These are phyloP conservation scores for Branchinecta sandiegonensis DNA, from an alignment of 2,888 invertebrate genomes.

Conservation along the genomic window DNA sequence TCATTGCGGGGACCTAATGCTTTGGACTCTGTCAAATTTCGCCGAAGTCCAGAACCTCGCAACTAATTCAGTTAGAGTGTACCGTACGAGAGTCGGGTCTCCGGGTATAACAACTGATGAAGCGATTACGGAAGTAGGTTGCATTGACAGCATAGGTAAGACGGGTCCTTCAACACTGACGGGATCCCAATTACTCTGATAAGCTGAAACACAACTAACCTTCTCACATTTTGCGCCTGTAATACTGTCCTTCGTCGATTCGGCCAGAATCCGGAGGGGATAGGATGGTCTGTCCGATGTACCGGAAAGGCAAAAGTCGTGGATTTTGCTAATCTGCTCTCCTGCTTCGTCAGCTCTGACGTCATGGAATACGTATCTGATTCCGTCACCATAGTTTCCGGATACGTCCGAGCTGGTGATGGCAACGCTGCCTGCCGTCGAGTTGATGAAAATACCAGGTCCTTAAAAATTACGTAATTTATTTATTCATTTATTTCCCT, in stretches of 20 bases:
- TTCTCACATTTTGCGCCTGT: conserved; percentile 58
- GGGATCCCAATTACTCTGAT: too few species aligned
- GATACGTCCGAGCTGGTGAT: conserved; percentile 61
- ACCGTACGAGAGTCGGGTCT: too few species aligned
- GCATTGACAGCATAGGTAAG: too few species aligned
- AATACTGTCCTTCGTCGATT: conserved; percentile 58
- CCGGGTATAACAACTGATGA: too few species aligned
- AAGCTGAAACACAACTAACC: conserved; percentile 31
- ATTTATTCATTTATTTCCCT: too few species aligned
- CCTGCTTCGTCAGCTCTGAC: conserved; percentile 46
- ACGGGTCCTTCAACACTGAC: too few species aligned
- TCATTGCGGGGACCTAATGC: too few species aligned
- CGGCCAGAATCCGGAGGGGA: conserved; percentile 65
- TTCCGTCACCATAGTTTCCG: conserved; percentile 78
- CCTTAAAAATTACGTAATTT: conserved; percentile 39
- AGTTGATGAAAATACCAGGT: conserved; percentile 76
- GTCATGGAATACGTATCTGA: conserved; percentile 71
- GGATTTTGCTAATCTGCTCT: conserved; percentile 36
- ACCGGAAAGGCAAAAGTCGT: conserved; percentile 70
- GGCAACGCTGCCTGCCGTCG: conserved; percentile 63
- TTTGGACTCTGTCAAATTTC: too few species aligned
- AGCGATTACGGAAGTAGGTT: too few species aligned
- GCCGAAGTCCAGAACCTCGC: too few species aligned
- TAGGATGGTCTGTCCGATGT: conserved; percentile 71
- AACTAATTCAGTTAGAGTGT: too few species aligned